These are phyloP conservation scores for Lepus americanus DNA, from an alignment of 2,113 vertebrate species.

Conservation along the genomic window DNA sequence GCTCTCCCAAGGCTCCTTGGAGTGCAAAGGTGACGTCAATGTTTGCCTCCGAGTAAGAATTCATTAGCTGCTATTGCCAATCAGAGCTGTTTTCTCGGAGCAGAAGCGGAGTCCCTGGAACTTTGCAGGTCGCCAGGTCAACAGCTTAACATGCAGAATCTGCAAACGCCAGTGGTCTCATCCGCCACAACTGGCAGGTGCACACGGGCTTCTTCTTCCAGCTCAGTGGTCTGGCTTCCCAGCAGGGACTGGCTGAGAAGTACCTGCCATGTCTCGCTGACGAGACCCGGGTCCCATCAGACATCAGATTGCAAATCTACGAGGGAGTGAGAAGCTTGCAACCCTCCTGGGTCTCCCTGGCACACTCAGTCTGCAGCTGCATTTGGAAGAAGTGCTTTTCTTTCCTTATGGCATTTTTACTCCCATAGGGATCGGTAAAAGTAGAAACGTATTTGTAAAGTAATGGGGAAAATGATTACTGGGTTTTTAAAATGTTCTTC, in stretches of 20 bases:
- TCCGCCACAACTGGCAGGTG: neutral
- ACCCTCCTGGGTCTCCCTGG: neutral
- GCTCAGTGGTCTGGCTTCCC: neutral
- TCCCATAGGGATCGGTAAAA: slow-evolving; percentile 63
- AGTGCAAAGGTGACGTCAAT: slow-evolving; percentile 77
- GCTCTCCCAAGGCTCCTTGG: slow-evolving; percentile 51
- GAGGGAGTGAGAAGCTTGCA: neutral
- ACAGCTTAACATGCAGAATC: slow-evolving; percentile 64
- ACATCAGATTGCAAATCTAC: neutral
- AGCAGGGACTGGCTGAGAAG: neutral
- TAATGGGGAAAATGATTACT: slow-evolving; percentile 76
- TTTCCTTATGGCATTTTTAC: slow-evolving; percentile 59
- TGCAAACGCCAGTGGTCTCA: neutral
- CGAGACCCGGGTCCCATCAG: neutral
- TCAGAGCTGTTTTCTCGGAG: slow-evolving; percentile 67
- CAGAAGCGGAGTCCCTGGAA: slow-evolving; percentile 46
- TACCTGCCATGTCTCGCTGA: neutral
- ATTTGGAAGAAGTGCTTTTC: slow-evolving; percentile 42
- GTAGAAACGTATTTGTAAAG: slow-evolving; percentile 74
- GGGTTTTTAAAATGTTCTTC: slow-evolving; percentile 74
- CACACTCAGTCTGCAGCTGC: neutral
- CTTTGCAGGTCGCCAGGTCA: slow-evolving; percentile 59
- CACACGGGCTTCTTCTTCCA: neutral
- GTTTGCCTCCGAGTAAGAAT: slow-evolving; percentile 78
- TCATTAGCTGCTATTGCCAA: slow-evolving; percentile 79